phyloP scores from a whole-genome alignment of 1,140 invertebrate genomes.

The Aphelenchoides avenae region DNA sequence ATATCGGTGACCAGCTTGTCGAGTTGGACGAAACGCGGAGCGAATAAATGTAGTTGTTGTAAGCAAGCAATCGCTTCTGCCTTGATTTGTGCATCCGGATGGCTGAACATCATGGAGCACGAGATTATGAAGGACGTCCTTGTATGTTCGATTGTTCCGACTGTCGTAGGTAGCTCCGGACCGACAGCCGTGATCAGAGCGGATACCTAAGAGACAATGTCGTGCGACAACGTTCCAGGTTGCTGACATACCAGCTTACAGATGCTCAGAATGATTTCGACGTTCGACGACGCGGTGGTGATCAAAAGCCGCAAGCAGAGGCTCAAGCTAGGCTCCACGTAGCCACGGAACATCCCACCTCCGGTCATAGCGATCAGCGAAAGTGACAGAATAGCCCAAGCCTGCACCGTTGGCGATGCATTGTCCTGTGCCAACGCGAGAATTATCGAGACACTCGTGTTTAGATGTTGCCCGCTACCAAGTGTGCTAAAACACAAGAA shows the following conservation, averaged over 20 bases:
- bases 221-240: conserved; percentile 6
- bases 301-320: conserved; percentile 82
- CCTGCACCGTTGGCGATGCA: conserved; percentile 81
- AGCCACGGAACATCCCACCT: conserved; percentile 93
- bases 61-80: conserved; percentile 90
- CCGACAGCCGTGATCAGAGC: conserved; percentile 74
- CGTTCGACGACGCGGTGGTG: conserved; percentile 77
- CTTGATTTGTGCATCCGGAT: conserved; percentile 76
- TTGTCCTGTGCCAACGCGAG: conserved; percentile 87
- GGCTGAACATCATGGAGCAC: conserved; percentile 87
- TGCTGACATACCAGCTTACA: conserved; percentile 67
- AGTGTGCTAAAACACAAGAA: conserved; percentile 79
- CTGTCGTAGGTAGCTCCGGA: conserved; percentile 74
- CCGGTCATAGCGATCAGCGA: conserved; percentile 92
- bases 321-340: conserved; percentile 86
- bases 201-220: conserved; percentile 54
- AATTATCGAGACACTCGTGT: conserved; percentile 85
- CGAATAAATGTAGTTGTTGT: conserved; percentile 95
- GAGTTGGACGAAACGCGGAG: conserved; percentile 85
- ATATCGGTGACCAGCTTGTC: conserved; percentile 84
- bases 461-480: conserved; percentile 83
- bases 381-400: conserved; percentile 90
- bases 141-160: conserved; percentile 65
- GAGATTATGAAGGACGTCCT: conserved; percentile 61
- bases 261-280: conserved; percentile 88